phyloP scores from a whole-genome alignment of 1,140 invertebrate genomes.

The Notospermus geniculatus region DNA sequence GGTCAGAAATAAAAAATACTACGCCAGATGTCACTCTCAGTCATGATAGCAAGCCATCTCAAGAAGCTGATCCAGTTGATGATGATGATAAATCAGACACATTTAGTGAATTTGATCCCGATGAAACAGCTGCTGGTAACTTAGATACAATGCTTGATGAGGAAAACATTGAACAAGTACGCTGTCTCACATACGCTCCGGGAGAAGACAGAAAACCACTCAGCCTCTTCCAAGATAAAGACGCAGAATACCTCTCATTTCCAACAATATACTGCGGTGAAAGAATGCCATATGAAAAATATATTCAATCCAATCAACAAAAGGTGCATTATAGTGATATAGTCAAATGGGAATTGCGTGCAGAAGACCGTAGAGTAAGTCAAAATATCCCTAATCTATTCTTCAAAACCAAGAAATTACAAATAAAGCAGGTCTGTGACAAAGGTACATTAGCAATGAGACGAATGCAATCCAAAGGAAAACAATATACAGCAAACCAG shows the following conservation, averaged over 20 bases:
- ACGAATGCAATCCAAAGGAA: neutral
- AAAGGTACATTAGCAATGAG: conserved; percentile 8
- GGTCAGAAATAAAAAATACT: neutral
- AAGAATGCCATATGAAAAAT: conserved; percentile 11
- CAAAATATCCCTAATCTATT: conserved; percentile 5
- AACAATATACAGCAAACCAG: neutral
- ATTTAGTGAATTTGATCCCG: conserved; percentile 5
- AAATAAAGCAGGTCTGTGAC: conserved; percentile 27
- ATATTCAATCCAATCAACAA: neutral
- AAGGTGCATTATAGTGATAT: conserved; percentile 22
- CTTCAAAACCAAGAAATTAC: conserved; percentile 23
- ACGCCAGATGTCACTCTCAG: too few species aligned
- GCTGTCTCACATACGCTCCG: conserved; percentile 19
- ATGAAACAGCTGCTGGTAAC: conserved; percentile 9
- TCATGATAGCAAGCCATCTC: neutral
- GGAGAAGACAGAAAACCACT: conserved; percentile 22
- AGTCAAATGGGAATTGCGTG: conserved; percentile 25
- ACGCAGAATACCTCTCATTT: conserved; percentile 26
- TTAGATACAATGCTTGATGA: conserved; percentile 18
- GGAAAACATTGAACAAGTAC: conserved; percentile 11
- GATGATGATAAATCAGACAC: neutral
- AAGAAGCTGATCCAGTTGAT: conserved; percentile 5
- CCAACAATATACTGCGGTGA: conserved; percentile 28
- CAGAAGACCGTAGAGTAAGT: conserved; percentile 19
- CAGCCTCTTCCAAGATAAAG: conserved; percentile 21